phyloP scores from a whole-genome alignment of 2,797 vertebrate species.

The Poeciliopsis paucimaculata region DNA sequence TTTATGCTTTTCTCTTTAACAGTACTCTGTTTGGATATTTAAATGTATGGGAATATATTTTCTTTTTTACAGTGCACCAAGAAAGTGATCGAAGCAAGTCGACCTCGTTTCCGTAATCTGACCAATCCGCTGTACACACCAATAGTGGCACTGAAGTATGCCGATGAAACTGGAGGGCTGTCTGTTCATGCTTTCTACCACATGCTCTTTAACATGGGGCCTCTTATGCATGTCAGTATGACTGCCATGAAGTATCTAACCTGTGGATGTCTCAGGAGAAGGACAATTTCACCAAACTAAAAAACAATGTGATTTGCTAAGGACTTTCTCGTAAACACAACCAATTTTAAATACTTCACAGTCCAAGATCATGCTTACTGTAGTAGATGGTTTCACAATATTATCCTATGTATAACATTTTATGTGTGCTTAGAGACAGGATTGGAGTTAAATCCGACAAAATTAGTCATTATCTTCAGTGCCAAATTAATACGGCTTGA shows the following conservation, averaged over 20 bases:
- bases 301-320: neutral
- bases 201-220: slow-evolving; percentile 82
- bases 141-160: slow-evolving; percentile 81
- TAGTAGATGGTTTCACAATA: neutral
- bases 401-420: neutral
- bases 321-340: neutral
- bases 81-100: slow-evolving; percentile 76
- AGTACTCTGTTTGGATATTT: neutral
- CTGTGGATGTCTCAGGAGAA: slow-evolving; percentile 75
- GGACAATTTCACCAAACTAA: slow-evolving; percentile 73
- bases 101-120: slow-evolving; percentile 74
- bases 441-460: too few species aligned
- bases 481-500: neutral
- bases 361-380: neutral
- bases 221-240: slow-evolving; percentile 80
- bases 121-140: slow-evolving; percentile 78
- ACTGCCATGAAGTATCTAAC: slow-evolving; percentile 77
- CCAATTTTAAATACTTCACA: neutral
- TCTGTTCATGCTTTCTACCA: slow-evolving; percentile 80
- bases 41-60: neutral
- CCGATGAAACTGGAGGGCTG: slow-evolving; percentile 80
- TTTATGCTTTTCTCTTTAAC: neutral
- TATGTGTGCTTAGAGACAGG: neutral
- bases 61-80: slow-evolving; percentile 67
- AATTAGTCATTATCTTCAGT: neutral